These are phyloP conservation scores for Terebella lapidaria DNA, from an alignment of 2,888 invertebrate genomes.

Conservation along the genomic window DNA sequence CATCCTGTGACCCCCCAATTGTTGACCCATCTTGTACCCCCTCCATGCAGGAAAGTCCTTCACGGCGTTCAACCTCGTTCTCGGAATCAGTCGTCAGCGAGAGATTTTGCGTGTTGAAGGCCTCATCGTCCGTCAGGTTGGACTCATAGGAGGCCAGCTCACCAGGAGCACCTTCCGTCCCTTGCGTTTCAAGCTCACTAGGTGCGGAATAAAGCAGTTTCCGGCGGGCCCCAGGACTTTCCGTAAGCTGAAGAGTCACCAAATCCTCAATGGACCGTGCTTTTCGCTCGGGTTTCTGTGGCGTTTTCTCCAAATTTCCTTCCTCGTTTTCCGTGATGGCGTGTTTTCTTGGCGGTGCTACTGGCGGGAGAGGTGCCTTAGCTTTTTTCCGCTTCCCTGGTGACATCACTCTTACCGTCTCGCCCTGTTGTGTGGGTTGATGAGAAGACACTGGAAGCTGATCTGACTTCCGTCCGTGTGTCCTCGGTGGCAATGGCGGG, in stretches of 20 bases:
- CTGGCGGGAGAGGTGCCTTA: background rate
- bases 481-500: too few species aligned
- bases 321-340: background rate
- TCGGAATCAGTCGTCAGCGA: constrained; percentile 5
- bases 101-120: constrained; percentile 1
- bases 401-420: background rate
- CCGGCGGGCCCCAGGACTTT: background rate
- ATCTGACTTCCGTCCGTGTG: too few species aligned
- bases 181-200: background rate
- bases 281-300: background rate
- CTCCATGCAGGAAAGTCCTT: background rate
- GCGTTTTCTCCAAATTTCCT: background rate
- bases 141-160: background rate
- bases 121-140: background rate
- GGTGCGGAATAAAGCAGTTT: background rate
- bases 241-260: background rate
- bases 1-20: too few species aligned
- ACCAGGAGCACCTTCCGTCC: background rate
- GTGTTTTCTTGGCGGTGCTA: background rate
- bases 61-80: background rate
- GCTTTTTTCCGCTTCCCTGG: constrained; percentile 1
- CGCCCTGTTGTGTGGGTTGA: too few species aligned
- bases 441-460: too few species aligned
- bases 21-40: background rate
- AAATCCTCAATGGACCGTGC: background rate